A percentile compares a stretch with the other conserved stretches of the same genome.
phyloP scores from a whole-genome alignment of 2,797 vertebrate species.

The Notolabrus celidotus region DNA sequence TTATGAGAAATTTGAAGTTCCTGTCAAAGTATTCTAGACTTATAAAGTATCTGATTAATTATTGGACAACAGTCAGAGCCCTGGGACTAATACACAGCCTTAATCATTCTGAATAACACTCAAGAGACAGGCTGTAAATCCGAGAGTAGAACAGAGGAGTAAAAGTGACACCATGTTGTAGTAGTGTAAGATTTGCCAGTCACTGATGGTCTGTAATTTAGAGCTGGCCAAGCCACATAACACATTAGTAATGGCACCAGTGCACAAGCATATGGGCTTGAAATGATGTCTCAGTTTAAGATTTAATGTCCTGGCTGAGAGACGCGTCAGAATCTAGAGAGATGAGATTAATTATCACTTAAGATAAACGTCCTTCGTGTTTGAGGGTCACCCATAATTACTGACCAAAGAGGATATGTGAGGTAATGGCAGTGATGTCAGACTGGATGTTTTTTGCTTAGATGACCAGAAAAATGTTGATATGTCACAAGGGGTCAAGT shows the following conservation, averaged over 20 bases:
- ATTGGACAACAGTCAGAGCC: slow-evolving; percentile 37
- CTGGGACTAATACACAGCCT: slow-evolving; percentile 58
- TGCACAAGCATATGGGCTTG: slow-evolving; percentile 23
- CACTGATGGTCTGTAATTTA: slow-evolving; percentile 54
- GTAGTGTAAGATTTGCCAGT: slow-evolving; percentile 40
- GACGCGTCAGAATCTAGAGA: slow-evolving; percentile 31
- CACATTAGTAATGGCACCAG: slow-evolving; percentile 51
- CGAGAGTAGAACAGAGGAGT: slow-evolving; percentile 37
- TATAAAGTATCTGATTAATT: slow-evolving; percentile 54
- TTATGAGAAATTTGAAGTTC: too few relatives aligned
- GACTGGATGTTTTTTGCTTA: not conserved
- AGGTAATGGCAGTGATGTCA: slow-evolving; percentile 1
- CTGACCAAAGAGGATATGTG: slow-evolving; percentile 3
- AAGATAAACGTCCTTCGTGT: slow-evolving; percentile 28
- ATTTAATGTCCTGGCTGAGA: slow-evolving; percentile 47
- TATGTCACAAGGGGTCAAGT: not conserved
- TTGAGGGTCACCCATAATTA: slow-evolving; percentile 18
- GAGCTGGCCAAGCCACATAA: slow-evolving; percentile 30
- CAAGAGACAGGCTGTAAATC: slow-evolving; percentile 60
- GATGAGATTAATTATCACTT: slow-evolving; percentile 33
- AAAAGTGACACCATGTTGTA: slow-evolving; percentile 29
- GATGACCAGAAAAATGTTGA: not conserved
- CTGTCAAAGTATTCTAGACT: slow-evolving; percentile 6
- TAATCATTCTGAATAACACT: slow-evolving; percentile 63
- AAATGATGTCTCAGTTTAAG: slow-evolving; percentile 47